Evolutionary conservation across 2,888 invertebrate species (phyloP).

Genomic region (Drosophila pseudotalamancana): DNA sequence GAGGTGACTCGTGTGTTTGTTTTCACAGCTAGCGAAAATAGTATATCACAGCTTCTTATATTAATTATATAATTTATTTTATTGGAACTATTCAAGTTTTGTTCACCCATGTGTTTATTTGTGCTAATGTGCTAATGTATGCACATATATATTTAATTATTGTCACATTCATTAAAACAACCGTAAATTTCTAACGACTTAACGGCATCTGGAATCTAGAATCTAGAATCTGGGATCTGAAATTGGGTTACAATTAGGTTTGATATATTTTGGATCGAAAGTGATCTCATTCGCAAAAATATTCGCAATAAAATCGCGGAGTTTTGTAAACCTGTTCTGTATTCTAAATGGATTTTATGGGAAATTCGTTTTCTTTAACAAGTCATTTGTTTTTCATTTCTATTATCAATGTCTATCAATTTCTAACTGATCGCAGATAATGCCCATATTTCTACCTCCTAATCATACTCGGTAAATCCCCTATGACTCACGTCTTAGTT

Average conservation of each 20-base stretch:
- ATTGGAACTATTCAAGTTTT: background rate
- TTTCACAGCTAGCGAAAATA: background rate
- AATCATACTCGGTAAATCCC: no score
- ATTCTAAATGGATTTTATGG: background rate
- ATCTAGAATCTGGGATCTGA: background rate
- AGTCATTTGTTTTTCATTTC: no score
- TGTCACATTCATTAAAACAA: background rate
- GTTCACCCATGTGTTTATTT: background rate
- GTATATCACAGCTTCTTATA: background rate
- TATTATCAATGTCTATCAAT: no score
- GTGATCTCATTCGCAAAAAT: background rate
- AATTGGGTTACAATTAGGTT: background rate
- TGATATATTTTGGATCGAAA: background rate
- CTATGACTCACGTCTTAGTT: no score
- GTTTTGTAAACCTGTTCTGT: background rate
- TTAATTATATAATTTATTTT: background rate
- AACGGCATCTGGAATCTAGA: background rate
- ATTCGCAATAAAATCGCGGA: background rate
- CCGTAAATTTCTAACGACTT: conserved; percentile 7
- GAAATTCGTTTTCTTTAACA: no score
- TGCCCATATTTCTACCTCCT: no score
- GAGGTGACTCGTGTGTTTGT: no score
- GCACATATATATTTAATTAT: background rate
- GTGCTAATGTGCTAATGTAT: background rate
- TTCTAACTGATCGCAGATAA: no score